phyloP scores from a whole-genome alignment of 2,888 invertebrate genomes.

The Cataglyphis livida region DNA sequence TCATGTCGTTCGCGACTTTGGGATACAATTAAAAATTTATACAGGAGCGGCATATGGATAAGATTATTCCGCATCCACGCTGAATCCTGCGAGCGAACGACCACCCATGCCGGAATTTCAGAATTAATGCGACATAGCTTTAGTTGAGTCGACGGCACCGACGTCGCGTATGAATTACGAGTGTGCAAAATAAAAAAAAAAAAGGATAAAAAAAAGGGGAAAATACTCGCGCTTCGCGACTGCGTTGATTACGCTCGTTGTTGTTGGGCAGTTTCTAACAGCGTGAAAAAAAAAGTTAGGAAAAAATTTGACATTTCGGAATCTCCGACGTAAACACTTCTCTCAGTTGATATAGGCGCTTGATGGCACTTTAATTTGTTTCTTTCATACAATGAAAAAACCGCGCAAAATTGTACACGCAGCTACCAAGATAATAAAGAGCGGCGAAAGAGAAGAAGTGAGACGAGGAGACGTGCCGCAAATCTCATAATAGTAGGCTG shows the following conservation, averaged over 20 bases:
- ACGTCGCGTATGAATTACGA: constrained; percentile 57
- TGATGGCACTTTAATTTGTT: constrained; percentile 64
- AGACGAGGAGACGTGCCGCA: constrained; percentile 34
- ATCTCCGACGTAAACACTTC: constrained; percentile 46
- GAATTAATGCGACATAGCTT: constrained; percentile 65
- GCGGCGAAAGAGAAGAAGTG: constrained; percentile 40
- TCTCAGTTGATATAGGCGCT: constrained; percentile 42
- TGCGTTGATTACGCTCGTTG: constrained; percentile 41
- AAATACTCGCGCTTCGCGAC: constrained; percentile 9
- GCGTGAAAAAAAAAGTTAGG: constrained; percentile 13
- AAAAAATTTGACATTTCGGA: constrained; percentile 41
- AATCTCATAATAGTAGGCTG: constrained; percentile 47
- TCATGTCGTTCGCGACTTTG: constrained; percentile 25
- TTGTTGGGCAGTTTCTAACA: constrained; percentile 20
- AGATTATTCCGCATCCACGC: constrained; percentile 53
- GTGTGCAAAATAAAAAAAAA: neutral
- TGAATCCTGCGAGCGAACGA: constrained; percentile 42
- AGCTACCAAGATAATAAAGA: constrained; percentile 38
- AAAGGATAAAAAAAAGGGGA: neutral
- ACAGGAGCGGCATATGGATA: constrained; percentile 57
- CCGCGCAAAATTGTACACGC: constrained; percentile 39
- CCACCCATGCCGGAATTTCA: constrained; percentile 59
- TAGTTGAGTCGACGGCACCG: constrained; percentile 59
- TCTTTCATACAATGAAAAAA: constrained; percentile 50
- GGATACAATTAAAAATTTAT: constrained; percentile 47